phyloP scores from a whole-genome alignment of 2,113 vertebrate species.

The Lynx canadensis region DNA sequence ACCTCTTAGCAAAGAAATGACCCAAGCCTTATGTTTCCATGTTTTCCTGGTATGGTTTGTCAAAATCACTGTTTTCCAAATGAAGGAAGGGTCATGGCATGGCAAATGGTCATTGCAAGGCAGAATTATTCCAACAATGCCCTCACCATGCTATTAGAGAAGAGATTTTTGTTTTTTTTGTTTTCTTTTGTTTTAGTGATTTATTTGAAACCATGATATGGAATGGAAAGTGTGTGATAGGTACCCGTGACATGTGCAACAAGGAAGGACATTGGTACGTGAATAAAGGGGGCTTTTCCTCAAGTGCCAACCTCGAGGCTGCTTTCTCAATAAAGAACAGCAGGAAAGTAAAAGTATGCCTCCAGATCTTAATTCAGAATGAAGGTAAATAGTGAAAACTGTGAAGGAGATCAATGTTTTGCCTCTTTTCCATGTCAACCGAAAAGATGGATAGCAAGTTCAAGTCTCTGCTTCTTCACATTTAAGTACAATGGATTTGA shows the following conservation, averaged over 20 bases:
- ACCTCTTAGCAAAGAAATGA: neutral
- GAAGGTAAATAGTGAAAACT: neutral
- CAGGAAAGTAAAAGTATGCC: neutral
- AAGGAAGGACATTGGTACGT: neutral
- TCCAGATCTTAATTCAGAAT: neutral
- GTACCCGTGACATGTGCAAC: neutral
- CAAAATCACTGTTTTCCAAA: neutral
- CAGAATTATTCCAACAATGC: neutral
- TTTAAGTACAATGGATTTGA: neutral
- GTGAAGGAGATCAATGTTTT: conserved; percentile 15
- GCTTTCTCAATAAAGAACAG: neutral
- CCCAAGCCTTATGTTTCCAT: neutral
- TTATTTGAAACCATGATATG: neutral
- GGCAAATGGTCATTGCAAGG: neutral
- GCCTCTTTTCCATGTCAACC: neutral
- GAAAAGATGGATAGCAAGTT: neutral
- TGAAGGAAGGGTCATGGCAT: neutral
- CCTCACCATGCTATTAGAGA: neutral
- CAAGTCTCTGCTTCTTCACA: neutral
- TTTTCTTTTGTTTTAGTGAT: neutral
- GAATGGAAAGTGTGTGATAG: neutral
- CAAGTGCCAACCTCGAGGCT: neutral
- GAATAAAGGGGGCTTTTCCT: neutral
- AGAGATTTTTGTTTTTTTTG: neutral
- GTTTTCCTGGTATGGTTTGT: neutral